These are phyloP conservation scores for Drosophila borealis DNA, from an alignment of 2,888 invertebrate species.

Conservation along the genomic window DNA sequence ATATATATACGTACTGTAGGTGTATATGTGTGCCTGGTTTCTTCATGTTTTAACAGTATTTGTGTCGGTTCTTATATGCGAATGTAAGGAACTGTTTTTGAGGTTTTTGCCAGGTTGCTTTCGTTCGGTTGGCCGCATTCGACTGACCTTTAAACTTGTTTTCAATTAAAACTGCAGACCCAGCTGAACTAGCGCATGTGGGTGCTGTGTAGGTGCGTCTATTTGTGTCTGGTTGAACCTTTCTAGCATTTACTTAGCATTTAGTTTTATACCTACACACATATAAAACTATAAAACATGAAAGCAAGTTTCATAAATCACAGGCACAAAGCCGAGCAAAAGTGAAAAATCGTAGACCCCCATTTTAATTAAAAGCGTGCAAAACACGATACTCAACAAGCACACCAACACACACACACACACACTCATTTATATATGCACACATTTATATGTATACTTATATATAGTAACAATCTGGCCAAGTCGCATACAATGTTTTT, in stretches of 20 bases:
- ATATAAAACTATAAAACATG: slow-evolving; percentile 73
- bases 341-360: slow-evolving; percentile 79
- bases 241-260: slow-evolving; percentile 76
- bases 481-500: slow-evolving; percentile 71
- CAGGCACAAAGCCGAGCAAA: slow-evolving; percentile 72
- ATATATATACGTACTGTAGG: neutral
- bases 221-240: slow-evolving; percentile 48
- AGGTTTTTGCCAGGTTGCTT: slow-evolving; percentile 38
- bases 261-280: slow-evolving; percentile 53
- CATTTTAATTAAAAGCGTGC: slow-evolving; percentile 81
- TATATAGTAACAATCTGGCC: slow-evolving; percentile 39
- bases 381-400: slow-evolving; percentile 73
- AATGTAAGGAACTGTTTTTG: slow-evolving; percentile 30
- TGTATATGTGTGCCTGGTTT: slow-evolving; percentile 32
- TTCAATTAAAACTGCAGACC: slow-evolving; percentile 71
- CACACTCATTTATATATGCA: slow-evolving; percentile 11
- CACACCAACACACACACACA: slow-evolving; percentile 34
- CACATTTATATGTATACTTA: slow-evolving; percentile 16
- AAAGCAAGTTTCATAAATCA: slow-evolving; percentile 80
- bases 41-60: slow-evolving; percentile 61
- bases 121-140: slow-evolving; percentile 49
- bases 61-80: slow-evolving; percentile 22
- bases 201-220: slow-evolving; percentile 11
- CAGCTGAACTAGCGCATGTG: slow-evolving; percentile 24
- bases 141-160: slow-evolving; percentile 74